These are phyloP conservation scores for Dolichopus griseipennis DNA, from an alignment of 2,888 invertebrate species.

Conservation along the genomic window DNA sequence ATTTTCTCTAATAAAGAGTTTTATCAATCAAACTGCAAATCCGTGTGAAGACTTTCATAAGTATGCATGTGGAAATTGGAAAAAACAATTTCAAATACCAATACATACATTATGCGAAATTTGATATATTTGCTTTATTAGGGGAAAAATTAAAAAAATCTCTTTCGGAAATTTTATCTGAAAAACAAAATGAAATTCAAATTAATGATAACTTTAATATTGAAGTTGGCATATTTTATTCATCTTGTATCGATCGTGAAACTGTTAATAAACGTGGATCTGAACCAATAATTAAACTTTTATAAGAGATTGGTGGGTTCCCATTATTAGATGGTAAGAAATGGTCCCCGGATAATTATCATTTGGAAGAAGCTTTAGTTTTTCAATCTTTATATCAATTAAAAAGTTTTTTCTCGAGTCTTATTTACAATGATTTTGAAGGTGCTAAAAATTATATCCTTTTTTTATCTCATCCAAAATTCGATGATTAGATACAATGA, in stretches of 20 bases:
- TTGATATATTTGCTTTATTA: slow-evolving; percentile 20
- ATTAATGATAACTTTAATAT: slow-evolving; percentile 17
- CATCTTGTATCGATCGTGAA: slow-evolving; percentile 19
- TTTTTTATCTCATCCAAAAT: slow-evolving; percentile 17
- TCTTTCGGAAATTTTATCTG: slow-evolving; percentile 16
- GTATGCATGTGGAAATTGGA: slow-evolving; percentile 19
- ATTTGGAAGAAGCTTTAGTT: slow-evolving; percentile 19
- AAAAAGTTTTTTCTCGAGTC: slow-evolving; percentile 12
- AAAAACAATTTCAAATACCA: slow-evolving; percentile 20
- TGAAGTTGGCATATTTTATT: slow-evolving; percentile 19
- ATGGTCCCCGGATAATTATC: slow-evolving; percentile 19
- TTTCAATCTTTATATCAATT: slow-evolving; percentile 16
- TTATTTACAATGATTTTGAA: slow-evolving; percentile 20
- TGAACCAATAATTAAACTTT: slow-evolving; percentile 20
- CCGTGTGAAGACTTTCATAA: slow-evolving; percentile 23
- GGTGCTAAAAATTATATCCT: slow-evolving; percentile 19
- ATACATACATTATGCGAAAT: slow-evolving; percentile 20
- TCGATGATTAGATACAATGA: slow-evolving; percentile 17
- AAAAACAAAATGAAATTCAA: not conserved
- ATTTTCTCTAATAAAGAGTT: slow-evolving; percentile 20
- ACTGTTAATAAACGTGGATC: slow-evolving; percentile 19
- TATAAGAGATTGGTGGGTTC: slow-evolving; percentile 22
- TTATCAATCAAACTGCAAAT: slow-evolving; percentile 19
- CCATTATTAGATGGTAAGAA: slow-evolving; percentile 21
- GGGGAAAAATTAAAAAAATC: slow-evolving; percentile 20